Conservation (phyloP, 2,113 vertebrate species). For the Lamprotornis superbus region DNA sequence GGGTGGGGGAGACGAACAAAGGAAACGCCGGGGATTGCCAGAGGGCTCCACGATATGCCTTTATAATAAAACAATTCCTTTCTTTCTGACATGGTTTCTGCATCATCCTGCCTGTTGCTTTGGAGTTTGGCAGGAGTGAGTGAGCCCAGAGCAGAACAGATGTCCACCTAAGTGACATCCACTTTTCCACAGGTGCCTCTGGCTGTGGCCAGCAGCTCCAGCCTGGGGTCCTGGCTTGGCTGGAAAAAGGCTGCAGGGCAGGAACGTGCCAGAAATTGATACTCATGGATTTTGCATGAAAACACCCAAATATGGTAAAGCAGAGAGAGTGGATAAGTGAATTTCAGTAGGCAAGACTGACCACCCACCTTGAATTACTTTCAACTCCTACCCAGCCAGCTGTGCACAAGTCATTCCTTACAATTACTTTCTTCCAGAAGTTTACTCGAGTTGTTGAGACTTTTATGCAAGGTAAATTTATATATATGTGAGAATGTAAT, state of each 20-base stretch:
- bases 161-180: slow-evolving; percentile 46
- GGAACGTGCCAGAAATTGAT: not conserved
- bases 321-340: not conserved
- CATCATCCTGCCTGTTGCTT: not conserved
- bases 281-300: not conserved
- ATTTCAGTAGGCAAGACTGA: slow-evolving; percentile 23
- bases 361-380: slow-evolving; percentile 54
- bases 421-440: not conserved
- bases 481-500: not conserved
- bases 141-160: slow-evolving; percentile 60
- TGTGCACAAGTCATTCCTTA: not conserved
- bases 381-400: not conserved
- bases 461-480: not conserved
- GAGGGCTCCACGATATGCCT: not conserved
- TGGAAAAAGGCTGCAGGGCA: not conserved
- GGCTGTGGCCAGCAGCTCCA: slow-evolving; percentile 58
- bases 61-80: not conserved
- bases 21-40: not conserved
- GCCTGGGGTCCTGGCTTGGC: not conserved
- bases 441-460: not conserved
- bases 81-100: not conserved
- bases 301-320: not conserved
- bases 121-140: not conserved
- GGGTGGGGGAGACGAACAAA: not conserved
- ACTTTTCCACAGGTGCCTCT: slow-evolving; percentile 68